phyloP scores from a whole-genome alignment of 2,888 invertebrate species.

The Scrobipalpa atriplicella region DNA sequence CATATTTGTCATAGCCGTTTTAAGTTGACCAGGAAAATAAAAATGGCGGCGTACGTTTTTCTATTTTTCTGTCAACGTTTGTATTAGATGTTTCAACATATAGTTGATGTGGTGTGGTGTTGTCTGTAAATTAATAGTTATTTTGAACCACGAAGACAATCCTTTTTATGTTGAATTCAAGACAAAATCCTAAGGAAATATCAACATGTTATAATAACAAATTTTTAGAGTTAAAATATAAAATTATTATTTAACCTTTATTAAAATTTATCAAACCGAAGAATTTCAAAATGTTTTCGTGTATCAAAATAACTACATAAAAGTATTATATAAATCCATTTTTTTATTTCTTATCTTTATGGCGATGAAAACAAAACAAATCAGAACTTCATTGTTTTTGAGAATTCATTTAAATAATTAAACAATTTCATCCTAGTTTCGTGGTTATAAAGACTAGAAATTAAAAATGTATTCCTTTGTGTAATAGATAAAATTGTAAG shows the following conservation, averaged over 20 bases:
- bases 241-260: neutral
- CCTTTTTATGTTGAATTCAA: no score
- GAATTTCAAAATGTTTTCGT: slow-evolving; percentile 2
- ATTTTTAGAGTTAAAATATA: neutral
- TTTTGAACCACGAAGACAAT: neutral
- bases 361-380: neutral
- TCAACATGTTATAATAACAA: no score
- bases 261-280: neutral
- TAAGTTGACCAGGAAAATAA: slow-evolving; percentile 13
- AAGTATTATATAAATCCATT: slow-evolving; percentile 5
- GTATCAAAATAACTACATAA: slow-evolving; percentile 5
- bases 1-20: slow-evolving; percentile 18
- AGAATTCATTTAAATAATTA: no score
- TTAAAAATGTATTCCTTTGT: neutral
- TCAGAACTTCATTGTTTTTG: no score
- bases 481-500: neutral
- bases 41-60: slow-evolving; percentile 5
- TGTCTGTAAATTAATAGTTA: slow-evolving; percentile 2
- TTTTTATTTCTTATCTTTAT: neutral
- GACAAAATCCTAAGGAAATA: no score
- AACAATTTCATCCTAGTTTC: no score
- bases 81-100: slow-evolving; percentile 21
- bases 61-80: slow-evolving; percentile 15
- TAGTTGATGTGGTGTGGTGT: slow-evolving; percentile 19
- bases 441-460: neutral